Conservation (phyloP, 1,140 invertebrate genomes). For the Probaryconus sp. region DNA sequence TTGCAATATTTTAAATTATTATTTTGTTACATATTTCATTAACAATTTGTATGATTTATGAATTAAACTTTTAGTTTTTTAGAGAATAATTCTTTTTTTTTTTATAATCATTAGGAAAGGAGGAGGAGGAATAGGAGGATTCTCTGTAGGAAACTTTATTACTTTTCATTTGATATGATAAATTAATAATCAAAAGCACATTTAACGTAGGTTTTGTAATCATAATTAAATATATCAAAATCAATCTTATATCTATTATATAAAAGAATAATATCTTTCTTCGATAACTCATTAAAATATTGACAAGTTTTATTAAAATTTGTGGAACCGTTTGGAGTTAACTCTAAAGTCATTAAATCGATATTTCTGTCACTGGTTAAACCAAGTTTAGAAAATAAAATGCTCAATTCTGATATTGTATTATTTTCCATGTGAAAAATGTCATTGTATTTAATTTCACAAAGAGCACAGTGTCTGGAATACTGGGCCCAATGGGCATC, state of each 20-base stretch:
- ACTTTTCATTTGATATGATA: no score
- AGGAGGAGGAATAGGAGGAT: no score
- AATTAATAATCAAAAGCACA: constrained; percentile 50
- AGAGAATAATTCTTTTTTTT: no score
- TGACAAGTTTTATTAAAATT: constrained; percentile 68
- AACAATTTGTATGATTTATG: no score
- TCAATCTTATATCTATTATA: constrained; percentile 73
- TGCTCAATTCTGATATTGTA: constrained; percentile 59
- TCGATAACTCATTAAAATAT: constrained; percentile 70
- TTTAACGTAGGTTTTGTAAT: constrained; percentile 65
- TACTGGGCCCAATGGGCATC: constrained; percentile 76
- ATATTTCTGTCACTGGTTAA: constrained; percentile 49
- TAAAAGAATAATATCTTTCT: constrained; percentile 63
- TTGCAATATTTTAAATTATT: no score
- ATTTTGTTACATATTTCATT: no score
- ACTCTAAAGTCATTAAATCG: constrained; percentile 62
- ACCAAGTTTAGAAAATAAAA: constrained; percentile 67
- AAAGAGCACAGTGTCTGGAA: constrained; percentile 72
- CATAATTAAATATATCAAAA: constrained; percentile 75
- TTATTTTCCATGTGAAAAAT: constrained; percentile 73
- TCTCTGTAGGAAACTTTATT: no score
- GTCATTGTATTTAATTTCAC: constrained; percentile 69
- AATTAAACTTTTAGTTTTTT: no score
- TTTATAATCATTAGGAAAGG: no score
- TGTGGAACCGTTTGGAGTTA: constrained; percentile 63